Evolutionary conservation across 2,888 invertebrate genomes (phyloP).

Genomic region (Epinotia ramella): DNA sequence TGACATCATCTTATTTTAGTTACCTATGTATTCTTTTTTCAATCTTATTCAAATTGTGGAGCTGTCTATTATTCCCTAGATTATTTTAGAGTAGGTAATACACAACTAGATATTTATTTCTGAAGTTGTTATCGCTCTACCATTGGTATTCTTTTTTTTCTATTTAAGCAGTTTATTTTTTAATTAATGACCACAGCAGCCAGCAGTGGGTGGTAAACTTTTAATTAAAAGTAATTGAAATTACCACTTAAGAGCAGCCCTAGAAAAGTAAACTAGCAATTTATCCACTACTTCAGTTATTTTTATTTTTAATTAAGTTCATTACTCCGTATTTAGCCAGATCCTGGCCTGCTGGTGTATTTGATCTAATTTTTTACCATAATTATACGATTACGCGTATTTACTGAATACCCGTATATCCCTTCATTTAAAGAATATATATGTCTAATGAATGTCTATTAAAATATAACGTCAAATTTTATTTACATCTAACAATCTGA

Average conservation of each 20-base stretch:
- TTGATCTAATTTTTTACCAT: slow-evolving; percentile 38
- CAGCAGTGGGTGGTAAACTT: slow-evolving; percentile 20
- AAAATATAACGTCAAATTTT: background rate
- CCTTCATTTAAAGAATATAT: slow-evolving; percentile 15
- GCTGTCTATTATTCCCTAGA: no score
- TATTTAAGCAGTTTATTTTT: background rate
- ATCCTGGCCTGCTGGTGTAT: slow-evolving; percentile 16
- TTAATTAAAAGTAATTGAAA: slow-evolving; percentile 34
- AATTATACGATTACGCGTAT: slow-evolving; percentile 24
- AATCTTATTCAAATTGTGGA: background rate
- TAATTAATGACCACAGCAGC: background rate
- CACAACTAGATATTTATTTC: background rate
- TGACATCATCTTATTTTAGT: background rate
- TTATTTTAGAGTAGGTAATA: no score
- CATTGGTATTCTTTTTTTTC: background rate
- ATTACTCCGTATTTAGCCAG: slow-evolving; percentile 28
- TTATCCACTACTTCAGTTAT: slow-evolving; percentile 16
- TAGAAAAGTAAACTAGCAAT: slow-evolving; percentile 23
- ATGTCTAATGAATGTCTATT: background rate
- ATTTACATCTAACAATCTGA: background rate
- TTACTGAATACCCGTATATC: background rate
- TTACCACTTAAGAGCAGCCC: background rate
- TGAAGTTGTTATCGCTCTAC: background rate
- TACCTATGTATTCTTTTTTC: background rate
- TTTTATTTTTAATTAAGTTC: slow-evolving; percentile 33